Percentiles rank a stretch among this genome's conserved stretches.
Evolutionary conservation across 2,888 invertebrate species (phyloP).

Genomic region (Drosophila colorata): DNA sequence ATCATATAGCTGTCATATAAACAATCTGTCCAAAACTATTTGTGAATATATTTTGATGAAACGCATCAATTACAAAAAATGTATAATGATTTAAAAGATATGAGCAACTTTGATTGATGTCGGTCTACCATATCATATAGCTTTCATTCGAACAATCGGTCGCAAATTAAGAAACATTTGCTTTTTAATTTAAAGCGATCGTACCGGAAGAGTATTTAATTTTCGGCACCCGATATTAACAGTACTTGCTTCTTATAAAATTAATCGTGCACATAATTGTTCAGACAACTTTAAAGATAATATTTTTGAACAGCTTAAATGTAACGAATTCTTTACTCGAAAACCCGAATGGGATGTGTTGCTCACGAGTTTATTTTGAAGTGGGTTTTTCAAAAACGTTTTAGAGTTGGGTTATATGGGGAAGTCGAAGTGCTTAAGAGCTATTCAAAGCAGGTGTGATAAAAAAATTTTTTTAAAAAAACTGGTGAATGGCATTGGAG

Average conservation of each 20-base stretch:
- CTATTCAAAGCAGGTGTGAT: constrained; percentile 71
- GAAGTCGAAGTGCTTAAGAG: constrained; percentile 32
- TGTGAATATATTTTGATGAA: too few species aligned
- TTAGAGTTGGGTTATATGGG: background rate
- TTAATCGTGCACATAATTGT: constrained; percentile 29
- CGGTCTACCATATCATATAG: too few species aligned
- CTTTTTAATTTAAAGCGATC: background rate
- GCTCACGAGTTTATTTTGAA: constrained; percentile 41
- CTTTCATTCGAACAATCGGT: too few species aligned
- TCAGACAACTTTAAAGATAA: constrained; percentile 12
- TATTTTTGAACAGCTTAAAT: constrained; percentile 24
- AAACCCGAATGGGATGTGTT: constrained; percentile 6
- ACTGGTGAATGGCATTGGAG: constrained; percentile 48
- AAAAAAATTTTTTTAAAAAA: constrained; percentile 47
- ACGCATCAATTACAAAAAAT: too few species aligned
- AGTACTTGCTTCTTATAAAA: background rate
- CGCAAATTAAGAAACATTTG: too few species aligned
- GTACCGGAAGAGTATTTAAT: background rate
- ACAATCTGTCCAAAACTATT: background rate
- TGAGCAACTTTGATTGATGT: background rate
- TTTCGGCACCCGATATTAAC: background rate
- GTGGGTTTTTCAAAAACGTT: constrained; percentile 20
- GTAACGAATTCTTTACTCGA: constrained; percentile 3
- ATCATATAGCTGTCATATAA: background rate
- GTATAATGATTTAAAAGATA: too few species aligned